phyloP scores from a whole-genome alignment of 1,140 invertebrate species.

The Euwallacea fornicatus region DNA sequence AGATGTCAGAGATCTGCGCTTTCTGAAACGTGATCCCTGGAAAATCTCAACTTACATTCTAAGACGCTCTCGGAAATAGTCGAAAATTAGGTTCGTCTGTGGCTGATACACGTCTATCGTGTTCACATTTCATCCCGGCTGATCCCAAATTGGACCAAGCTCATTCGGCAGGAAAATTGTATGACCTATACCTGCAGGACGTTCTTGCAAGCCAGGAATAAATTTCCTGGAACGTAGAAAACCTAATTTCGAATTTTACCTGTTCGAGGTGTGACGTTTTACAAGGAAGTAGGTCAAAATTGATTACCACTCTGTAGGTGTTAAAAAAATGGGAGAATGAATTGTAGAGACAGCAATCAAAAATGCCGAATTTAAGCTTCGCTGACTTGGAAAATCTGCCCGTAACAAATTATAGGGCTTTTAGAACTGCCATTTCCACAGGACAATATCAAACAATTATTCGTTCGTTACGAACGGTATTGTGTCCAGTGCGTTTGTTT shows the following conservation, averaged over 20 bases:
- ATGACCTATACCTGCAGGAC: constrained; percentile 34
- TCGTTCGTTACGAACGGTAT: constrained; percentile 1
- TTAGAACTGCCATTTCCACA: not conserved
- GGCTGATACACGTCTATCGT: constrained; percentile 27
- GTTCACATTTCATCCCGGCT: constrained; percentile 23
- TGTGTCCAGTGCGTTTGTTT: not conserved
- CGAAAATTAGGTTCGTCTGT: constrained; percentile 17
- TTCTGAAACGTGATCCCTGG: too few relatives aligned
- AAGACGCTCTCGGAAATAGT: not conserved
- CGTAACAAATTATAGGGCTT: not conserved
- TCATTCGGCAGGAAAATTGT: constrained; percentile 31
- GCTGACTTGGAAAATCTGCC: not conserved
- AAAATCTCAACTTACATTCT: too few relatives aligned
- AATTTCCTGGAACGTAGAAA: constrained; percentile 10
- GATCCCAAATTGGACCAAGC: constrained; percentile 33
- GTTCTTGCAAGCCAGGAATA: constrained; percentile 11
- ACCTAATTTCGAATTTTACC: constrained; percentile 25
- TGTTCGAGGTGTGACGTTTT: not conserved
- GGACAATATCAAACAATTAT: not conserved
- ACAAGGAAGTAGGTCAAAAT: not conserved
- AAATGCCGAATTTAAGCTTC: not conserved
- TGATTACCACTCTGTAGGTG: not conserved
- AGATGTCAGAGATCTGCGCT: too few relatives aligned
- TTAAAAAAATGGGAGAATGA: not conserved
- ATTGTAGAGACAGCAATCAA: constrained; percentile 2